phyloP scores from a whole-genome alignment of 2,113 vertebrate species.

The Acanthochromis polyacanthus region DNA sequence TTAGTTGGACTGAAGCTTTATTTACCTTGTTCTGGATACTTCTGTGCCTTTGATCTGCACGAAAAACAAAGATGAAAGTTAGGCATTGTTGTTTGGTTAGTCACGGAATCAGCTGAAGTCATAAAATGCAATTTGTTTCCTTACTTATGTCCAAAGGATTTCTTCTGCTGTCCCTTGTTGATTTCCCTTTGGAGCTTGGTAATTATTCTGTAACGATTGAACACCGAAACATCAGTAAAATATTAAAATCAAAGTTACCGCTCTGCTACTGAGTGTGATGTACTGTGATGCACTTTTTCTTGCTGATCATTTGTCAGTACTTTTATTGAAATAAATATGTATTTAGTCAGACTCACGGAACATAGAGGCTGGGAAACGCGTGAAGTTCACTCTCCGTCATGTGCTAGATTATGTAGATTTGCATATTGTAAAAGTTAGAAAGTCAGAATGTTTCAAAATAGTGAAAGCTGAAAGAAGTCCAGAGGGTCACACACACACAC shows the following conservation, averaged over 20 bases:
- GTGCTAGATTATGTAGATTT: conserved; percentile 31
- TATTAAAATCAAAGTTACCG: background rate
- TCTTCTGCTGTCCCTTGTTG: conserved; percentile 51
- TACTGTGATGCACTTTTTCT: too few species aligned
- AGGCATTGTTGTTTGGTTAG: background rate
- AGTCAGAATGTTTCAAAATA: background rate
- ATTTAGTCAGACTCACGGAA: conserved; percentile 57
- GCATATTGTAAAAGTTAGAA: background rate
- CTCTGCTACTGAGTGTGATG: too few species aligned
- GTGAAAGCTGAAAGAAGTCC: background rate
- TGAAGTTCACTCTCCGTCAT: conserved; percentile 52
- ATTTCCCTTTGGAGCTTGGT: conserved; percentile 58
- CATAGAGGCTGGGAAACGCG: conserved; percentile 55
- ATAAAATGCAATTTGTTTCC: background rate
- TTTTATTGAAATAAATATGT: background rate
- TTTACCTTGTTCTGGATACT: conserved; percentile 32
- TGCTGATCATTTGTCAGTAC: background rate
- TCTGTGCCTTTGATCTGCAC: conserved; percentile 31
- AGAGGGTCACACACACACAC: background rate
- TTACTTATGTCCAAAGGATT: conserved; percentile 33
- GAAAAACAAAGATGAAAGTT: background rate
- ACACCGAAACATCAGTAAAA: background rate
- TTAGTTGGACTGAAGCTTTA: background rate
- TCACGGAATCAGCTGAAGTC: background rate
- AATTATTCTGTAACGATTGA: conserved; percentile 45